Conservation (phyloP, 2,888 invertebrate genomes). For the Andrena haemorrhoa region DNA sequence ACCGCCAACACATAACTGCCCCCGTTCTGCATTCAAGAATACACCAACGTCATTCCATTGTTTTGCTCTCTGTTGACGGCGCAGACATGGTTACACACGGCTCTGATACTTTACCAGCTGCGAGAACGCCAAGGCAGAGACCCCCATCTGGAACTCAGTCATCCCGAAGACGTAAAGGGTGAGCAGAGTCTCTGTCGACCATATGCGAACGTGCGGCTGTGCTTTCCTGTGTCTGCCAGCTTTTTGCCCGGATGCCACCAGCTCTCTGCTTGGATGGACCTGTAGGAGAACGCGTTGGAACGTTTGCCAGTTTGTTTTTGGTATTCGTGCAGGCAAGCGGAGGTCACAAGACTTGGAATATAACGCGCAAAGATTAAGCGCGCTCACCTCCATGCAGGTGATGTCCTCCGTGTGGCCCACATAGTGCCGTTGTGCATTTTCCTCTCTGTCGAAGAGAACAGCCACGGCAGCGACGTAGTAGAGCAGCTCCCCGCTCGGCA, state of each 20-base stretch:
- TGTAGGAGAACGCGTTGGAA: slow-evolving; percentile 40
- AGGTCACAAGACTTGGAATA: neutral
- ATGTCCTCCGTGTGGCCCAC: slow-evolving; percentile 97
- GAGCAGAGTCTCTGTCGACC: slow-evolving; percentile 95
- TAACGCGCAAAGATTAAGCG: too few species aligned
- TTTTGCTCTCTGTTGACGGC: neutral
- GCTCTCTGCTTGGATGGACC: slow-evolving; percentile 94
- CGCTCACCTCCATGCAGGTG: slow-evolving; percentile 86
- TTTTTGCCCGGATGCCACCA: slow-evolving; percentile 95
- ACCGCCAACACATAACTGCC: slow-evolving; percentile 96
- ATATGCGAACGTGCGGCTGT: slow-evolving; percentile 95
- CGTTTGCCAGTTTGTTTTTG: neutral
- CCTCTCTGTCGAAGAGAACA: slow-evolving; percentile 94
- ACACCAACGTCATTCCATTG: neutral
- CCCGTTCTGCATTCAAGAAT: slow-evolving; percentile 88
- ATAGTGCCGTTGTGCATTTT: slow-evolving; percentile 95
- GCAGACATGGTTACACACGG: neutral
- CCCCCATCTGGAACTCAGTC: slow-evolving; percentile 95
- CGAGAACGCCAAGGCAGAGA: slow-evolving; percentile 95
- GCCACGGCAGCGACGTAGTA: slow-evolving; percentile 97
- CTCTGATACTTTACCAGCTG: slow-evolving; percentile 88
- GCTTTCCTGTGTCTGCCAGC: slow-evolving; percentile 94
- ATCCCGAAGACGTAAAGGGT: slow-evolving; percentile 96
- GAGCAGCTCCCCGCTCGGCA: slow-evolving; percentile 96
- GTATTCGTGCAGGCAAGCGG: neutral